phyloP scores from a whole-genome alignment of 1,140 invertebrate genomes.

The Hylaeus volcanicus region DNA sequence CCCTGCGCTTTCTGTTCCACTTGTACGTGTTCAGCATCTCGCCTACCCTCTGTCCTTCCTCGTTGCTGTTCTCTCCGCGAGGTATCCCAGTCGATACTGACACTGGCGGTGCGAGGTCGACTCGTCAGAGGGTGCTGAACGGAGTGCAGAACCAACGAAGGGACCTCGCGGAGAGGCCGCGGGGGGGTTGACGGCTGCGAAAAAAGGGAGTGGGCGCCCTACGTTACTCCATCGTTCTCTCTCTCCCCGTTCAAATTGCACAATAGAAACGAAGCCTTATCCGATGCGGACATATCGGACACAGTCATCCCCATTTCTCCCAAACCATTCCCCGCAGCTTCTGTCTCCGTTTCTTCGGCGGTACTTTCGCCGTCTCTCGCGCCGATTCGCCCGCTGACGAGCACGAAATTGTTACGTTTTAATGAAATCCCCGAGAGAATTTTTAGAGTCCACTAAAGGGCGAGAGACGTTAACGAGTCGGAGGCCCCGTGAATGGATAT shows the following conservation, averaged over 20 bases:
- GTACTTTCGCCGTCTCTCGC: background rate
- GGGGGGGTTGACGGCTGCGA: conserved; percentile 5
- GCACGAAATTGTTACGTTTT: conserved; percentile 38
- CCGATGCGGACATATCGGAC: conserved; percentile 56
- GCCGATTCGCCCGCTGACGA: background rate
- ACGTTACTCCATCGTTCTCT: conserved; percentile 18
- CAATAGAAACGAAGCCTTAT: conserved; percentile 49
- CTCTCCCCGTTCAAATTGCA: conserved; percentile 3
- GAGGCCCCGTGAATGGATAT: background rate
- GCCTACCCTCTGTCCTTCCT: conserved; percentile 45
- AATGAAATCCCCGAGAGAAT: conserved; percentile 7
- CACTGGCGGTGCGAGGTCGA: conserved; percentile 77
- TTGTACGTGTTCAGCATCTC: conserved; percentile 55
- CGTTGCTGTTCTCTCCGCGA: conserved; percentile 57
- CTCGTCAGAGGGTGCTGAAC: conserved; percentile 78
- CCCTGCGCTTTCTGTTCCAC: conserved; percentile 37
- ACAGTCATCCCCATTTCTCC: background rate
- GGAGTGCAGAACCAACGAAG: conserved; percentile 57
- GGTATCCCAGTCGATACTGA: conserved; percentile 78
- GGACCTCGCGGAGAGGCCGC: conserved; percentile 10
- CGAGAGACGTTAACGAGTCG: conserved; percentile 23
- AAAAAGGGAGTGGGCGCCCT: conserved; percentile 37
- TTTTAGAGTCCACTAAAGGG: conserved; percentile 8
- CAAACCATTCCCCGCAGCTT: background rate
- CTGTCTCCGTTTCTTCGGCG: conserved; percentile 13